Percentiles rank a stretch among this genome's conserved stretches.
Evolutionary conservation across 2,113 vertebrate species (phyloP).

Genomic region (Daubentonia madagascariensis): DNA sequence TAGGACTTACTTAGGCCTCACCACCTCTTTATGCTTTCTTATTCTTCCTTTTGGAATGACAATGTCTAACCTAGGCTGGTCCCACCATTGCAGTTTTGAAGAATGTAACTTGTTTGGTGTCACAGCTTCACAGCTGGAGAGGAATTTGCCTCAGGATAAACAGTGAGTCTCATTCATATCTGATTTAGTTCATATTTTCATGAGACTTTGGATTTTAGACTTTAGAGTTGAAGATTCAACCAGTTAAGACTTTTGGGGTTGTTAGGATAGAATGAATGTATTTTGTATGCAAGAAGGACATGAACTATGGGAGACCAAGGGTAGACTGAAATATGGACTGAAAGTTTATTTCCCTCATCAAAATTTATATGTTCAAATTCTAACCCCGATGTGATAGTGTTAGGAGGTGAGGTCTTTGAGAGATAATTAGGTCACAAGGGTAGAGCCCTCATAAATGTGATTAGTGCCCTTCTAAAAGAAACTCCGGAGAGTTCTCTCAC

Average conservation of each 20-base stretch:
- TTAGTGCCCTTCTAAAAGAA: too few species aligned
- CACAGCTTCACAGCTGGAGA: too few species aligned
- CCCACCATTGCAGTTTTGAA: too few species aligned
- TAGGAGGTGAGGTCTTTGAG: not conserved
- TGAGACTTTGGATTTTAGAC: not conserved
- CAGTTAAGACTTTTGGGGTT: not conserved
- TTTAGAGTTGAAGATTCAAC: not conserved
- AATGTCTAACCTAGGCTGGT: too few species aligned
- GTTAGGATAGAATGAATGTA: not conserved
- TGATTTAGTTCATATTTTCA: not conserved
- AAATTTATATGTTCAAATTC: not conserved
- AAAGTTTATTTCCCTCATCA: not conserved
- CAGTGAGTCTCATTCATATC: too few species aligned
- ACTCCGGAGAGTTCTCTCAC: not conserved
- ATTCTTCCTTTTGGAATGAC: too few species aligned
- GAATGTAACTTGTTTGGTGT: too few species aligned
- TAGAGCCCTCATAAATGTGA: too few species aligned
- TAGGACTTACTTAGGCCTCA: too few species aligned
- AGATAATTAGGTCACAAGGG: not conserved
- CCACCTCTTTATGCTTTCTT: too few species aligned
- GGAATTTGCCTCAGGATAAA: too few species aligned
- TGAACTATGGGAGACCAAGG: not conserved
- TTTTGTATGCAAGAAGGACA: not conserved
- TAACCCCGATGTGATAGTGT: not conserved
- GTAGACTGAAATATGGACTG: not conserved